These are phyloP conservation scores for Camponotus fellah DNA, from an alignment of 2,888 invertebrate species.

Conservation along the genomic window DNA sequence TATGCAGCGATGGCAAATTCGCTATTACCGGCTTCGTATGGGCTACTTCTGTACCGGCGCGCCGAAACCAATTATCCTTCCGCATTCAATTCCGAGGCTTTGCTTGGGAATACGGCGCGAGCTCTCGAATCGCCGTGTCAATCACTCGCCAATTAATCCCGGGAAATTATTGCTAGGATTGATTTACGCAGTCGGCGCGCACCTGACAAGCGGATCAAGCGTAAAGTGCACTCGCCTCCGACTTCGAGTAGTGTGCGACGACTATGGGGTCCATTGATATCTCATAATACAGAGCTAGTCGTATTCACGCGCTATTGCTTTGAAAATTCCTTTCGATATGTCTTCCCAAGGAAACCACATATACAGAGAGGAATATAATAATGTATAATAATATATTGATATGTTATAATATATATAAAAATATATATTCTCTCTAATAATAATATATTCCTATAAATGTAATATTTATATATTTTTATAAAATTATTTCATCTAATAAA, in stretches of 20 bases:
- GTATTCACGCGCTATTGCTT: slow-evolving; percentile 33
- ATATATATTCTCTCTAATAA: not conserved
- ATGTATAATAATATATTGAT: too few species aligned
- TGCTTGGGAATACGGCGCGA: slow-evolving; percentile 52
- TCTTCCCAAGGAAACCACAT: not conserved
- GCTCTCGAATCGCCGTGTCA: slow-evolving; percentile 73
- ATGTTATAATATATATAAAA: too few species aligned
- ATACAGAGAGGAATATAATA: not conserved
- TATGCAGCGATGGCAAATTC: slow-evolving; percentile 16
- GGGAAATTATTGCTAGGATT: slow-evolving; percentile 75
- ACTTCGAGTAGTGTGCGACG: slow-evolving; percentile 62
- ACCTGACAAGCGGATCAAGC: slow-evolving; percentile 71
- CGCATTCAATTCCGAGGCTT: slow-evolving; percentile 68
- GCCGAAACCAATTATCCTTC: slow-evolving; percentile 74
- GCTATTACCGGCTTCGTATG: slow-evolving; percentile 51
- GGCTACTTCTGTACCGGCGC: slow-evolving; percentile 63
- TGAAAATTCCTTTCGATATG: slow-evolving; percentile 6
- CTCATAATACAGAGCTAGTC: slow-evolving; percentile 44
- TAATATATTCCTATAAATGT: not conserved
- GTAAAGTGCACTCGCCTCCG: slow-evolving; percentile 71
- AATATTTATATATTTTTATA: not conserved
- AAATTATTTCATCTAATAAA: not conserved
- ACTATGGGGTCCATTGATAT: slow-evolving; percentile 61
- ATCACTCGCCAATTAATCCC: slow-evolving; percentile 76
- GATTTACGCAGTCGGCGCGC: slow-evolving; percentile 66